phyloP scores from a whole-genome alignment of 2,888 invertebrate species.

The Microchrysa polita region DNA sequence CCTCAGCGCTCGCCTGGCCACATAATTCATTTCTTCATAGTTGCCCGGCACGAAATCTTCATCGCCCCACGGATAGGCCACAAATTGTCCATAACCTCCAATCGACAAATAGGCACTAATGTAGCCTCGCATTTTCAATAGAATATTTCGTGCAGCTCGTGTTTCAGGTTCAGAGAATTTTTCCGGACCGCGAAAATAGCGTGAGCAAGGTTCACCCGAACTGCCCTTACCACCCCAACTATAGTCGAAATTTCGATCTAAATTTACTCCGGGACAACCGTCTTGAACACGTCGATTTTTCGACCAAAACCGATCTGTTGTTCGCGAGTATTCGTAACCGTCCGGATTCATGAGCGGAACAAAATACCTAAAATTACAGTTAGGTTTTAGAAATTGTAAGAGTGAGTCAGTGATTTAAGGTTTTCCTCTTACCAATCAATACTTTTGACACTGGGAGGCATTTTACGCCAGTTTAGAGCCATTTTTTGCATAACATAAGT shows the following conservation, averaged over 20 bases:
- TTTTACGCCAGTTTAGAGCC: slow-evolving; percentile 72
- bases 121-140: slow-evolving; percentile 57
- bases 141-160: slow-evolving; percentile 69
- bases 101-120: slow-evolving; percentile 59
- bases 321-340: slow-evolving; percentile 87
- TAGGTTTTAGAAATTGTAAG: neutral
- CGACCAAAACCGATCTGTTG: slow-evolving; percentile 82
- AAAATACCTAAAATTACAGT: slow-evolving; percentile 67
- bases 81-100: slow-evolving; percentile 66
- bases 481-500: slow-evolving; percentile 79
- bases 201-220: slow-evolving; percentile 81
- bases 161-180: slow-evolving; percentile 90
- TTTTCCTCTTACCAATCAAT: slow-evolving; percentile 74
- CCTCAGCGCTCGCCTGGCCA: slow-evolving; percentile 54
- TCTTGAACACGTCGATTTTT: slow-evolving; percentile 74
- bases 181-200: slow-evolving; percentile 79
- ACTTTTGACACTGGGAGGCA: slow-evolving; percentile 73
- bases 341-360: slow-evolving; percentile 82
- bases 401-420: neutral
- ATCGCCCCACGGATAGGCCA: slow-evolving; percentile 63
- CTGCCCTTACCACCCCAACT: slow-evolving; percentile 86
- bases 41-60: slow-evolving; percentile 60
- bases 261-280: slow-evolving; percentile 77
- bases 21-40: slow-evolving; percentile 55
- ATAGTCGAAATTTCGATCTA: slow-evolving; percentile 88